A percentile compares a stretch with the other conserved stretches of the same genome.
phyloP scores from a whole-genome alignment of 2,888 invertebrate genomes.

The Scaptomyza parva region DNA sequence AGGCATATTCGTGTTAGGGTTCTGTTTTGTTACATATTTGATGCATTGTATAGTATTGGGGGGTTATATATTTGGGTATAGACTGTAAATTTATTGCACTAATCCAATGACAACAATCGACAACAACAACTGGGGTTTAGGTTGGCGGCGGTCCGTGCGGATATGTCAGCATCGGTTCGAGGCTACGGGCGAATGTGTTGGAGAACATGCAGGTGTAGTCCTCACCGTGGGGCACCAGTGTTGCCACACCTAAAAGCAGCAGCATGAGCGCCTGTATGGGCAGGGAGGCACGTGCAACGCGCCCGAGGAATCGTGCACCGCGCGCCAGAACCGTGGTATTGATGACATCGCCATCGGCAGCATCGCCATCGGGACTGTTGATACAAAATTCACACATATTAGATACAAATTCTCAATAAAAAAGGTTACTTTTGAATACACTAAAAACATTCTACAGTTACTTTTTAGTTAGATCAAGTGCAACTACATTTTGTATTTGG shows the following conservation, averaged over 20 bases:
- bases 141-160: slow-evolving; percentile 97
- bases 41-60: slow-evolving; percentile 13
- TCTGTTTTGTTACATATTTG: slow-evolving; percentile 12
- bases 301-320: slow-evolving; percentile 93
- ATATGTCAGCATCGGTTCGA: slow-evolving; percentile 95
- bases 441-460: slow-evolving; percentile 33
- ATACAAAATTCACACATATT: slow-evolving; percentile 16
- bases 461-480: slow-evolving; percentile 26
- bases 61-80: slow-evolving; percentile 11
- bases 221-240: slow-evolving; percentile 94
- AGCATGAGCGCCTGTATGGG: slow-evolving; percentile 98
- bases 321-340: slow-evolving; percentile 89
- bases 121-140: slow-evolving; percentile 84
- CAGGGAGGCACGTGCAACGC: slow-evolving; percentile 95
- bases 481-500: slow-evolving; percentile 32
- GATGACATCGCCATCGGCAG: slow-evolving; percentile 86
- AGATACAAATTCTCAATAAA: neutral
- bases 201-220: slow-evolving; percentile 94
- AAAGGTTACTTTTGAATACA: neutral
- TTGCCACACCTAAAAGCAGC: slow-evolving; percentile 95
- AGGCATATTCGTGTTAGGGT: slow-evolving; percentile 59
- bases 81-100: slow-evolving; percentile 50
- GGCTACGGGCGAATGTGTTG: slow-evolving; percentile 92
- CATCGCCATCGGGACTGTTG: slow-evolving; percentile 75
- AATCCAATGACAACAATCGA: slow-evolving; percentile 51